Evolutionary conservation across 2,113 vertebrate genomes (phyloP).

Genomic region (Amblyopsis rosae): DNA sequence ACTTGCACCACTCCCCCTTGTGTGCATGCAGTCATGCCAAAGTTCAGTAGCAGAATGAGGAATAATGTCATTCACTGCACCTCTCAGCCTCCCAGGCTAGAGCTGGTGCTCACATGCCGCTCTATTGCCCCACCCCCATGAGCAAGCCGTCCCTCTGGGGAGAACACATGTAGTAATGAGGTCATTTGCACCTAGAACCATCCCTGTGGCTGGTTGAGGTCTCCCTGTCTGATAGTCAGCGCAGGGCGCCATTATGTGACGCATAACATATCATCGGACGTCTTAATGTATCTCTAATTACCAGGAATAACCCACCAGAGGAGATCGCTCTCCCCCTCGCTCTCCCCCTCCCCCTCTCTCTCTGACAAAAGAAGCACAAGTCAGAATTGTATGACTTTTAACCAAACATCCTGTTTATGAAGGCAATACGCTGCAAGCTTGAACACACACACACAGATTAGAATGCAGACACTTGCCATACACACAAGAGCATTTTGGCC

Average conservation of each 20-base stretch:
- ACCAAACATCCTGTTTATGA: not conserved
- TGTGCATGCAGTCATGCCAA: not conserved
- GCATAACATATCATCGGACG: constrained; percentile 17
- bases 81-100: not conserved
- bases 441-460: not conserved
- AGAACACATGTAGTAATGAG: constrained; percentile 11
- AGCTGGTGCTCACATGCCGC: not conserved
- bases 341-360: too few relatives aligned
- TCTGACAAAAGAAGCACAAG: not conserved
- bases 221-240: not conserved
- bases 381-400: not conserved
- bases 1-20: not conserved
- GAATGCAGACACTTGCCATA: not conserved
- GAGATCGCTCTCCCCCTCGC: too few relatives aligned
- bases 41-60: not conserved
- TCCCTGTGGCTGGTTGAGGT: not conserved
- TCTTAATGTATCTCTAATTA: constrained; percentile 31
- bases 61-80: not conserved
- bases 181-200: constrained; percentile 18
- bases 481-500: constrained; percentile 17
- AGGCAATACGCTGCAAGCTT: not conserved
- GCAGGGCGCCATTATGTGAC: not conserved
- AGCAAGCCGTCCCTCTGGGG: not conserved
- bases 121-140: not conserved
- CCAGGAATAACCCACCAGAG: constrained; percentile 11